Evolutionary conservation across 2,113 vertebrate genomes (phyloP).

Genomic region (Xiphophorus hellerii): DNA sequence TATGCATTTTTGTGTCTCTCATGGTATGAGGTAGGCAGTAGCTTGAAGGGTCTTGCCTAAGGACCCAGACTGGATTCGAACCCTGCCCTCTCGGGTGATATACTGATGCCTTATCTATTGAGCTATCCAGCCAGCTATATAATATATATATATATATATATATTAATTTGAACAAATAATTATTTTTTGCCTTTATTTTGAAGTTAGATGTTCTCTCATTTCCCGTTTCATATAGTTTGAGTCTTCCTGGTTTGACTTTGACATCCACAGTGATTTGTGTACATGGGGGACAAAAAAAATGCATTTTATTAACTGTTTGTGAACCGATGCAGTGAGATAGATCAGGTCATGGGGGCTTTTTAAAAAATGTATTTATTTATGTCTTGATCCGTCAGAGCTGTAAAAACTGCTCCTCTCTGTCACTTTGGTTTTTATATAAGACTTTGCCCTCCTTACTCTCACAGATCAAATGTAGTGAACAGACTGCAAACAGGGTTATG

Average conservation of each 20-base stretch:
- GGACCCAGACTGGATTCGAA: too few relatives aligned
- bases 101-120: too few relatives aligned
- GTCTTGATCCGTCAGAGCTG: not conserved
- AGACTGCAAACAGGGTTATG: not conserved
- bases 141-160: too few relatives aligned
- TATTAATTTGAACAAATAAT: not conserved
- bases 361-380: not conserved
- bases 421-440: not conserved
- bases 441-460: too few relatives aligned
- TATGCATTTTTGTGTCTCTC: too few relatives aligned
- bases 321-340: not conserved
- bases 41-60: too few relatives aligned
- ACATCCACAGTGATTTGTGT: constrained; percentile 3
- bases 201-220: not conserved
- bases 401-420: not conserved
- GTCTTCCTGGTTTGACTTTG: constrained; percentile 15
- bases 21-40: too few relatives aligned
- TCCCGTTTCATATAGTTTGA: constrained; percentile 7
- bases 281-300: not conserved
- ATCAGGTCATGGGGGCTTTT: not conserved
- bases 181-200: constrained; percentile 9
- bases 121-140: too few relatives aligned
- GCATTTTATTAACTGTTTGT: constrained; percentile 32
- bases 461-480: not conserved
- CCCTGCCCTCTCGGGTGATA: too few relatives aligned